A percentile compares a stretch with the other conserved stretches of the same genome.
phyloP scores from a whole-genome alignment of 2,888 invertebrate genomes.

The Barypeithes pellucidus region DNA sequence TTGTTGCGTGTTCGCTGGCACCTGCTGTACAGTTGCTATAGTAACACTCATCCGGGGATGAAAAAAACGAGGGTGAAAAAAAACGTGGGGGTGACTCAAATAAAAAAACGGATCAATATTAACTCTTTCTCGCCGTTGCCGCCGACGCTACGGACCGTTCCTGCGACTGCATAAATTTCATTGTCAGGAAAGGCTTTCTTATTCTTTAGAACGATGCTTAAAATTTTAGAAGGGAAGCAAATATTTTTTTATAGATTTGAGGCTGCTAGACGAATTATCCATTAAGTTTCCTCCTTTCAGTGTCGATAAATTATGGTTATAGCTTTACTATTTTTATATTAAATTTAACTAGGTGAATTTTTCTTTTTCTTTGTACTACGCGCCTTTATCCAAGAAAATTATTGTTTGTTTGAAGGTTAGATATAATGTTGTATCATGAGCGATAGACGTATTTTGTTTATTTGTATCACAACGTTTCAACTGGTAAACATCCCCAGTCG shows the following conservation, averaged over 20 bases:
- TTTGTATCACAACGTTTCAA: too few species aligned
- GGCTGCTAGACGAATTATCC: neutral
- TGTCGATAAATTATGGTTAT: too few species aligned
- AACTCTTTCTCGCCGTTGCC: slow-evolving; percentile 75
- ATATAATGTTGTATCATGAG: too few species aligned
- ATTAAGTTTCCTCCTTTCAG: too few species aligned
- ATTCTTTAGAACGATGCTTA: slow-evolving; percentile 4
- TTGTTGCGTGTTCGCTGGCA: slow-evolving; percentile 72
- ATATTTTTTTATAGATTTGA: neutral
- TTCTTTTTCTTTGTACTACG: too few species aligned
- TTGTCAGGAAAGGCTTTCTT: slow-evolving; percentile 29
- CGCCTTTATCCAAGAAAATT: too few species aligned
- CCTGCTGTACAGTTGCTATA: slow-evolving; percentile 77
- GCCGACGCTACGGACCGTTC: slow-evolving; percentile 65
- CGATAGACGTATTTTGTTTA: too few species aligned
- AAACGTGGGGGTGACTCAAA: slow-evolving; percentile 77
- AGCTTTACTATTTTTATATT: too few species aligned
- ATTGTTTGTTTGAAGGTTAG: too few species aligned
- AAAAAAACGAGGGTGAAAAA: slow-evolving; percentile 73
- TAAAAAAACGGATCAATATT: slow-evolving; percentile 79
- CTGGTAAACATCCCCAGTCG: too few species aligned
- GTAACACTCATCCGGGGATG: slow-evolving; percentile 76
- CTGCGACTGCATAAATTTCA: slow-evolving; percentile 44
- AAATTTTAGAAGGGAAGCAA: neutral
- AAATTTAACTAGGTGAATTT: too few species aligned